Conservation (phyloP, 2,888 invertebrate genomes). For the Seira sanloemensis region DNA sequence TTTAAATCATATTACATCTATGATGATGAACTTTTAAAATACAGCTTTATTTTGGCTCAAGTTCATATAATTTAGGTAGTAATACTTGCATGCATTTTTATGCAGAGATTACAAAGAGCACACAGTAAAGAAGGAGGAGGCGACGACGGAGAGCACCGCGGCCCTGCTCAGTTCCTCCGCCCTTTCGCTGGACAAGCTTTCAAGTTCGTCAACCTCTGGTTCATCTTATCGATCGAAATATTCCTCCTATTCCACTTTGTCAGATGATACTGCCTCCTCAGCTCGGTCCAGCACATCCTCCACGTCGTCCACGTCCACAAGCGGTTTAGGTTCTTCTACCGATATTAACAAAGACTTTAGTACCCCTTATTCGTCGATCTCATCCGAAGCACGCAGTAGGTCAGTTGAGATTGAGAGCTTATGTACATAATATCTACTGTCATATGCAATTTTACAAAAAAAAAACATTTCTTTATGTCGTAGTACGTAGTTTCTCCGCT, state of each 20-base stretch:
- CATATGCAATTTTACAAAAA: too few relatives aligned
- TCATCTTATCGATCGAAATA: too few relatives aligned
- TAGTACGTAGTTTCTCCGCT: too few relatives aligned
- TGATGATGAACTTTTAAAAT: not conserved
- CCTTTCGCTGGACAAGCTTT: conserved; percentile 38
- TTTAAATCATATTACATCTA: too few relatives aligned
- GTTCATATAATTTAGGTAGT: not conserved
- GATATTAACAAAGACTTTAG: conserved; percentile 67
- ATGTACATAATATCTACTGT: too few relatives aligned
- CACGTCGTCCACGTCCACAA: conserved; percentile 25
- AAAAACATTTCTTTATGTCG: too few relatives aligned
- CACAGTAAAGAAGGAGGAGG: conserved; percentile 84
- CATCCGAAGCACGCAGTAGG: conserved; percentile 73
- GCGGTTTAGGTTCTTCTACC: conserved; percentile 16
- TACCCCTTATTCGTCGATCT: conserved; percentile 73
- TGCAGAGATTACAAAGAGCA: conserved; percentile 92
- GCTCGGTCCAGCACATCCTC: conserved; percentile 25
- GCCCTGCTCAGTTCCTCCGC: conserved; percentile 43
- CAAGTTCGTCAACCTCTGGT: conserved; percentile 22
- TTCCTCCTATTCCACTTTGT: conserved; percentile 31
- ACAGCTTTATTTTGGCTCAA: too few relatives aligned
- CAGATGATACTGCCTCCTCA: conserved; percentile 25
- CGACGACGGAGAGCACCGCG: conserved; percentile 47
- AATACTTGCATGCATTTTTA: conserved; percentile 59
- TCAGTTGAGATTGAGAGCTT: too few relatives aligned